These are phyloP conservation scores for Trachelus iudaicus DNA, from an alignment of 2,888 invertebrate genomes.

Conservation along the genomic window DNA sequence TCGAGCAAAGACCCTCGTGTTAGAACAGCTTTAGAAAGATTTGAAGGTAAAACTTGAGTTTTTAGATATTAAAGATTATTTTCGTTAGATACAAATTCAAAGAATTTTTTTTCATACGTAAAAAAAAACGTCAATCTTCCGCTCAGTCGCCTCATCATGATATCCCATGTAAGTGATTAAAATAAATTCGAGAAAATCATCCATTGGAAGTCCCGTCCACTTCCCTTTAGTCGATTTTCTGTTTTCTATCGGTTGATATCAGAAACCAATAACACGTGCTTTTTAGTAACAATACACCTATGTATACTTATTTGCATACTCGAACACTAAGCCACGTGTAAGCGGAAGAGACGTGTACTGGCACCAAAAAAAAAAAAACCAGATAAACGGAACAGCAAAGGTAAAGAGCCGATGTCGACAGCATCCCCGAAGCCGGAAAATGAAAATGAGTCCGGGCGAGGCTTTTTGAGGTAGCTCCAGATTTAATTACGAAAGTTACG, in stretches of 20 bases:
- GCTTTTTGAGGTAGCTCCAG: constrained; percentile 28
- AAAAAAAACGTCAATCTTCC: background rate
- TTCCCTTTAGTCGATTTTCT: background rate
- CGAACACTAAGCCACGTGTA: background rate
- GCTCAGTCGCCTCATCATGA: too few relatives aligned
- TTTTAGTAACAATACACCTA: background rate
- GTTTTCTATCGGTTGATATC: background rate
- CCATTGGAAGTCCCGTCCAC: background rate
- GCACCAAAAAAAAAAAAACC: constrained; percentile 4
- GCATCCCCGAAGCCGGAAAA: constrained; percentile 26
- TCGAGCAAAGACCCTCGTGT: background rate
- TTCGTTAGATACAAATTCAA: background rate
- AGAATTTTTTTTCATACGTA: background rate
- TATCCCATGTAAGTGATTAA: too few relatives aligned
- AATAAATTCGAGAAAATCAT: background rate
- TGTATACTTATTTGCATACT: background rate
- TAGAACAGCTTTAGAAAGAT: background rate
- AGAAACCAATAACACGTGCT: background rate
- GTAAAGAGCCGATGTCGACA: constrained; percentile 13
- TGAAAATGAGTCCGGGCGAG: constrained; percentile 28
- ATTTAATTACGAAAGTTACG: constrained; percentile 48
- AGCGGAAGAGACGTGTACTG: background rate
- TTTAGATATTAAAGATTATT: background rate
- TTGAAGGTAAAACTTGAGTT: background rate
- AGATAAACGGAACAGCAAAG: constrained; percentile 2